Conservation (phyloP, 2,113 vertebrate genomes). For the Zapornia atra region DNA sequence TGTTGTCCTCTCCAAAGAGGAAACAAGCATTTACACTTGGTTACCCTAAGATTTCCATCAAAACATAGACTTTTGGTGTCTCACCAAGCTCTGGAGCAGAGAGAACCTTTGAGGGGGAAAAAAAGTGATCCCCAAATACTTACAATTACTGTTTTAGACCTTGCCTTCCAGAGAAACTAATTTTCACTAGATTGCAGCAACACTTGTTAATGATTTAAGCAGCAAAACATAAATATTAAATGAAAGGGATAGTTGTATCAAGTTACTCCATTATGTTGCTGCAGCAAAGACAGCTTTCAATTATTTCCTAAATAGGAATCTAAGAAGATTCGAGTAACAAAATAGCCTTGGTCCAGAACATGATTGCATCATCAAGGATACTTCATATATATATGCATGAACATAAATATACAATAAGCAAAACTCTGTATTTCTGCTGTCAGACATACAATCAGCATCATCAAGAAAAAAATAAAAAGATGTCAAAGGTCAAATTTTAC, state of each 20-base stretch:
- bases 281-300: conserved; percentile 54
- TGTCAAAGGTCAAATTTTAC: not conserved
- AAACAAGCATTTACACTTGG: not conserved
- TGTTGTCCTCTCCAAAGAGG: not conserved
- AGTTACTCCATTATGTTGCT: conserved; percentile 54
- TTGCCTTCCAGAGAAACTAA: conserved; percentile 14
- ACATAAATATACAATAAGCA: not conserved
- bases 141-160: not conserved
- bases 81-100: not conserved
- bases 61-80: not conserved
- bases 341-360: conserved; percentile 31
- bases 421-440: conserved; percentile 3
- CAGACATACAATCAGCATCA: not conserved
- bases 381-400: not conserved
- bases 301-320: conserved; percentile 52
- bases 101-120: not conserved
- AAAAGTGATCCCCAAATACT: not conserved
- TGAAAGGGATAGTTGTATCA: conserved; percentile 45
- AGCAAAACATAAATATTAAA: conserved; percentile 63
- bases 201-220: conserved; percentile 56
- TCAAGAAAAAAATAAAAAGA: not conserved
- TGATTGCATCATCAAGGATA: not conserved
- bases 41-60: not conserved
- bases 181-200: conserved; percentile 38
- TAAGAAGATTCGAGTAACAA: conserved; percentile 62